Evolutionary conservation across 53 echinoderm and acorn worm species (phyloP).

Genomic region (Temnopleurus reevesii): DNA sequence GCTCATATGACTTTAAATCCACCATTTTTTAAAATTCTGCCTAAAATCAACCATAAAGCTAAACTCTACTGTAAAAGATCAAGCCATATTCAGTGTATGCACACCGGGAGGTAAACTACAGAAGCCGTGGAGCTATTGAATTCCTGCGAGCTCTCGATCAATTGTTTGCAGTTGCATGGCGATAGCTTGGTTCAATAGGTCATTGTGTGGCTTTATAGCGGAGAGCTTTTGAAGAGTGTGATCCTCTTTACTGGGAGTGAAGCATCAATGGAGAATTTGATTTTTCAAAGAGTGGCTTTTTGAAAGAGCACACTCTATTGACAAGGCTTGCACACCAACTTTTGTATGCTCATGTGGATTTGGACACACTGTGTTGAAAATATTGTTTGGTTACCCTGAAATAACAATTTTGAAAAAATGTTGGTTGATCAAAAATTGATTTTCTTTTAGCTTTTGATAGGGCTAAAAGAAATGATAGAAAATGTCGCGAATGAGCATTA

Average conservation of each 20-base stretch:
- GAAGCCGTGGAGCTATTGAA: neutral
- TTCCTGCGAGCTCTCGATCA: neutral
- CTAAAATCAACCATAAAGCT: neutral
- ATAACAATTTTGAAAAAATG: too few species aligned
- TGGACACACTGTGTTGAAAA: too few species aligned
- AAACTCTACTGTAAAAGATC: neutral
- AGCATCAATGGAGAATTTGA: neutral
- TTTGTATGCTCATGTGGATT: too few species aligned
- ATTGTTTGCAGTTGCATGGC: conserved; percentile 54
- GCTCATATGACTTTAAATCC: conserved; percentile 68
- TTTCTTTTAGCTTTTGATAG: too few species aligned
- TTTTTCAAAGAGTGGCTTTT: too few species aligned
- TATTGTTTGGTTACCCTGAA: too few species aligned
- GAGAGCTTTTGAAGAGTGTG: too few species aligned
- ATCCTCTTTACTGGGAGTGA: too few species aligned
- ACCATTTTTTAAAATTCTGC: conserved; percentile 69
- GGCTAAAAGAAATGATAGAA: too few species aligned
- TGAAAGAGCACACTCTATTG: conserved; percentile 50
- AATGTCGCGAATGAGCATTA: too few species aligned
- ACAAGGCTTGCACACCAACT: neutral
- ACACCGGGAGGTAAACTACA: neutral
- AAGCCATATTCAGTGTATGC: neutral
- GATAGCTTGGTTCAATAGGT: conserved; percentile 55
- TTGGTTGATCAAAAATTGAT: too few species aligned
- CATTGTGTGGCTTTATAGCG: conserved; percentile 16